Evolutionary conservation across 2,888 invertebrate species (phyloP), one percentile per base, ranked within the genome.

Genomic region (Molorchus minor): DNA sequence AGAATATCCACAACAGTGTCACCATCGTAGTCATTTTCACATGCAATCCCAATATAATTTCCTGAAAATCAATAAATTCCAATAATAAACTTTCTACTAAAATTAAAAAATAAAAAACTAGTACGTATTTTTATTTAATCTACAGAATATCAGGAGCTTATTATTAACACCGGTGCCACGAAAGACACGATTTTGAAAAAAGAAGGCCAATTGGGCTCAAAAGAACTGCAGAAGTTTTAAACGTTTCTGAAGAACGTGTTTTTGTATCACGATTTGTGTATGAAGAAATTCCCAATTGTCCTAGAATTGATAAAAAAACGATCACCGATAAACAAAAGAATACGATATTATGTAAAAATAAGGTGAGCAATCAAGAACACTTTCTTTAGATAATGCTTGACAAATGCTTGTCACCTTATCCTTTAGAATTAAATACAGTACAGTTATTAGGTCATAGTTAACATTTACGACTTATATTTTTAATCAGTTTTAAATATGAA

Each of bases 1-100:
- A 87, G 81, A 16, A 89, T 87, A 72, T 96, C 95, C 78, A 92
- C 92, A 21, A 95, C 85, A 3, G 95, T 93, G 78, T 95, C 91
- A 58, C 89, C 89, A 73, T 97, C 97, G 71, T 84, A 87, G 77
- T 98, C 96, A 30, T 88, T 85, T 73, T 91, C 88, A 71, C 97
- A 98, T 0, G 84, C 85, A 73, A 97, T 94, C 0, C 97, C 97
- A 8, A 87, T 80, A 0, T 89, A 87, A 72, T 95, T 88, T 49
- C 83, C 93, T 94, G 15, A 19, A 44, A 44, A 1, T 13, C 12
- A 20, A 43, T 25, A 15, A 1, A 29, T 10, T 8, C 3, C 8
- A 5, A 25, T 8, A 5, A 8, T 25, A 25, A 25, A 25, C 4
- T 3, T 25, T 25, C 25, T 25, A 25, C 25, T 25, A 25, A 25